Evolutionary conservation across 2,888 invertebrate genomes (phyloP).

Genomic region (Metopia argyrocephala): DNA sequence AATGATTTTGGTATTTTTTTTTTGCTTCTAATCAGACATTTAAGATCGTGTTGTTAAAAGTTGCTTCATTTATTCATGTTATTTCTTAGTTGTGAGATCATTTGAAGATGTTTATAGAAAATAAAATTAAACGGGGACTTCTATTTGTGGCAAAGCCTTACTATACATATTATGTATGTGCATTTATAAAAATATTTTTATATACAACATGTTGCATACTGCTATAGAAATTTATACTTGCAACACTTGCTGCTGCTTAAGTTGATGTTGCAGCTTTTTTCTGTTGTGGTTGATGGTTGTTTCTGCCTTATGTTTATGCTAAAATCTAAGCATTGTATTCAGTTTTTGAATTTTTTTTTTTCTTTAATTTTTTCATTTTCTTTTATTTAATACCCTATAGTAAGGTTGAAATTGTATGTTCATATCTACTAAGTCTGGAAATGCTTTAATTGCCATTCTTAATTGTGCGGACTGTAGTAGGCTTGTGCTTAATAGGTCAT

Average conservation of each 20-base stretch:
- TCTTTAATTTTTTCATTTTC: slow-evolving; percentile 5
- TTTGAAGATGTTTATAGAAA: slow-evolving; percentile 27
- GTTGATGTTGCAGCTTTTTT: background rate
- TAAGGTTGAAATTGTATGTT: too few species aligned
- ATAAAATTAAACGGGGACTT: background rate
- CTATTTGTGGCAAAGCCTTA: too few species aligned
- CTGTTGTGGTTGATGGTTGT: background rate
- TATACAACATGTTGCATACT: background rate
- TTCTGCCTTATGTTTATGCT: slow-evolving; percentile 21
- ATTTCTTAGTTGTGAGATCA: slow-evolving; percentile 27
- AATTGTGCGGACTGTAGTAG: too few species aligned
- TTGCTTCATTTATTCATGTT: slow-evolving; percentile 64
- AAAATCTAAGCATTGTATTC: background rate
- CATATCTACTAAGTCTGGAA: too few species aligned
- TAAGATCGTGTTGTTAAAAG: slow-evolving; percentile 59
- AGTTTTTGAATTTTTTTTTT: background rate
- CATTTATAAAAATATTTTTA: background rate
- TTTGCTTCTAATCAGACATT: slow-evolving; percentile 47
- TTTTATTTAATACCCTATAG: too few species aligned
- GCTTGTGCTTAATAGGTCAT: too few species aligned
- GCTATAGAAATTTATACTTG: slow-evolving; percentile 4
- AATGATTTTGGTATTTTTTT: slow-evolving; percentile 35
- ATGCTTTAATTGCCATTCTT: too few species aligned
- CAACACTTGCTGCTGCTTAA: slow-evolving; percentile 36
- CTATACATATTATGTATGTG: background rate